Conservation (phyloP, 1,140 invertebrate genomes). For the Polypedilum vanderplanki region DNA sequence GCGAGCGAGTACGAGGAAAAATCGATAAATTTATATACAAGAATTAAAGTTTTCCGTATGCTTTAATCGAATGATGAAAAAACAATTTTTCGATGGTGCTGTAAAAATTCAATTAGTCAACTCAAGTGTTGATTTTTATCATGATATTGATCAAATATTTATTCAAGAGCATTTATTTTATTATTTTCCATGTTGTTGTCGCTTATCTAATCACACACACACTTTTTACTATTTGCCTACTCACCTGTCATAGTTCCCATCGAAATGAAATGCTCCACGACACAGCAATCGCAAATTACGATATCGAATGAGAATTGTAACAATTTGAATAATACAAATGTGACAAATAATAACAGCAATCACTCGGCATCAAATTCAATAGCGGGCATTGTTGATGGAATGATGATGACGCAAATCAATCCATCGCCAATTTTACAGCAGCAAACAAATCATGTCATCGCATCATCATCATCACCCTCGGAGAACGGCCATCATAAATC, state of each 20-base stretch:
- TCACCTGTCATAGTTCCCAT: constrained; percentile 23
- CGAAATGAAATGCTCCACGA: constrained; percentile 16
- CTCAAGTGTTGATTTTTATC: not conserved
- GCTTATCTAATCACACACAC: not conserved
- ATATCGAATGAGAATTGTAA: constrained; percentile 27
- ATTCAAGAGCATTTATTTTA: not conserved
- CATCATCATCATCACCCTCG: not conserved
- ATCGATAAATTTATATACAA: not conserved
- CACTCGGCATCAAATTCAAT: constrained; percentile 2
- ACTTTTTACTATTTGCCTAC: not conserved
- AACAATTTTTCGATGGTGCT: too few species aligned
- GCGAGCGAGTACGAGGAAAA: not conserved
- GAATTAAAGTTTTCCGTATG: too few species aligned
- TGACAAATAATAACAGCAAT: not conserved
- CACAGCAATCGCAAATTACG: constrained; percentile 6
- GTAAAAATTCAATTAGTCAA: too few species aligned
- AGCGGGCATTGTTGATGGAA: not conserved
- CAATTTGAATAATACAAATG: not conserved
- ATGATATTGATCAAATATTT: not conserved
- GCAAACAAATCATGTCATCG: not conserved
- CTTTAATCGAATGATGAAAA: too few species aligned
- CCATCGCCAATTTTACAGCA: constrained; percentile 7
- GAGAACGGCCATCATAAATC: not conserved
- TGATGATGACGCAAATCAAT: constrained; percentile 17
- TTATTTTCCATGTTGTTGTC: not conserved